Percentiles rank a stretch among this genome's conserved stretches.
Conservation (phyloP, 92 coral and sea anemone species). For the Micromussa lordhowensis region DNA sequence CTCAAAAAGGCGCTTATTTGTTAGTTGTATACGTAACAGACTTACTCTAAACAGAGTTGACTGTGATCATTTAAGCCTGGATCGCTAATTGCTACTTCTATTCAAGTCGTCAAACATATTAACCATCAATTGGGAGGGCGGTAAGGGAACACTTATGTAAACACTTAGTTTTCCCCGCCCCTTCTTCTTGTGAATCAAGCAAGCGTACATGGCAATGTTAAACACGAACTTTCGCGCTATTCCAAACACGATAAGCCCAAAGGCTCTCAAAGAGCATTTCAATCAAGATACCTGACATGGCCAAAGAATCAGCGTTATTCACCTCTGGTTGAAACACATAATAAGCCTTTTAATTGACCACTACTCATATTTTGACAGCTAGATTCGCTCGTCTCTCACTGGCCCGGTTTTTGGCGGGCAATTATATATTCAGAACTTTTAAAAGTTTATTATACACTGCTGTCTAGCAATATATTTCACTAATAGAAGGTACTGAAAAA, state of each 20-base stretch:
- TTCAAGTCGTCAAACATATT: slow-evolving; percentile 21
- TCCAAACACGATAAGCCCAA: not conserved
- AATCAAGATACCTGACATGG: not conserved
- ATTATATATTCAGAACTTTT: slow-evolving; percentile 8
- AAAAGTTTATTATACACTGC: not conserved
- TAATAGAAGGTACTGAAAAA: not conserved
- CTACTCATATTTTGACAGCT: not conserved
- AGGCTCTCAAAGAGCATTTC: not conserved
- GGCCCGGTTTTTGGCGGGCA: slow-evolving; percentile 5
- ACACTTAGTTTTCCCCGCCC: slow-evolving; percentile 46
- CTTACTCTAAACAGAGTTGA: not conserved
- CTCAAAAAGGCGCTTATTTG: not conserved
- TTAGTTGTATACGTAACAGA: not conserved
- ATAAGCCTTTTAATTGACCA: not conserved
- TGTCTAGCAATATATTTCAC: not conserved
- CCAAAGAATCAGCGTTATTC: not conserved
- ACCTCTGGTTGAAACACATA: not conserved
- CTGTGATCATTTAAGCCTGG: slow-evolving; percentile 11
- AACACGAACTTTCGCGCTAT: not conserved
- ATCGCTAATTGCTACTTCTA: slow-evolving; percentile 10
- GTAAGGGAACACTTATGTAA: slow-evolving; percentile 23
- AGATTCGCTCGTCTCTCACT: not conserved
- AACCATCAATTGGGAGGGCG: slow-evolving; percentile 39
- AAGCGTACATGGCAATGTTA: not conserved
- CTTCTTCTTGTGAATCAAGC: not conserved